Conservation (phyloP, 2,113 vertebrate genomes). For the Grammomys surdaster region DNA sequence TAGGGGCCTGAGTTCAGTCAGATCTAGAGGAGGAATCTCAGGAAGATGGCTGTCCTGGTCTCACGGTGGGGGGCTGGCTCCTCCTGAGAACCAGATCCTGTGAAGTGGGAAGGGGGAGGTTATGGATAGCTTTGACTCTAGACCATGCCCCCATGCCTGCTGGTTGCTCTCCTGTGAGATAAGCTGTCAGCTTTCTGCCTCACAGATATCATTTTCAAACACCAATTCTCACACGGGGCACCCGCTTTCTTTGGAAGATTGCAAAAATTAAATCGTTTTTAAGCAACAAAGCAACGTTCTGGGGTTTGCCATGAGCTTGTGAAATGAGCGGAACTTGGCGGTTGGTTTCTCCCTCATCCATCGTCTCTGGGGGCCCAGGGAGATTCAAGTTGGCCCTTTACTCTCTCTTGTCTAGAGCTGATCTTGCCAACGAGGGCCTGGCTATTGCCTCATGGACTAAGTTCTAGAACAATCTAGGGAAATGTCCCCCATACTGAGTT, state of each 20-base stretch:
- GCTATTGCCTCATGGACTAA: neutral
- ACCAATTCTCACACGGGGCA: slow-evolving; percentile 47
- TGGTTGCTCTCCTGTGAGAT: neutral
- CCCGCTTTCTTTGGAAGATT: slow-evolving; percentile 66
- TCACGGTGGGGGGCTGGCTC: neutral
- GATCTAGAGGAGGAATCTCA: neutral
- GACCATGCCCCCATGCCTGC: neutral
- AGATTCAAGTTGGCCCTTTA: neutral
- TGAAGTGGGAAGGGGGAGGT: too few relatives aligned
- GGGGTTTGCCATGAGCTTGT: slow-evolving; percentile 80
- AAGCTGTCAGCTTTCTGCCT: neutral
- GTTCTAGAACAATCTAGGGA: neutral
- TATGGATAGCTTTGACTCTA: neutral
- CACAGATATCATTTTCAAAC: neutral
- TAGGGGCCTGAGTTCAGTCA: neutral
- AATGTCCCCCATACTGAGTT: neutral
- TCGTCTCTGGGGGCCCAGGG: slow-evolving; percentile 49
- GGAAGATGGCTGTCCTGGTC: neutral
- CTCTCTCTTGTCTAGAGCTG: neutral
- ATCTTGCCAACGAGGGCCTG: neutral
- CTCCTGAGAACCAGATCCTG: fast-evolving
- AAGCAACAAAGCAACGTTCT: slow-evolving; percentile 79
- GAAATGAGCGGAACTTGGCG: slow-evolving; percentile 81
- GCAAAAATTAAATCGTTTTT: slow-evolving; percentile 85
- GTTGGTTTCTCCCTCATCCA: slow-evolving; percentile 44